Percentiles rank a stretch among this genome's conserved stretches.
phyloP scores from a whole-genome alignment of 2,888 invertebrate species.

The Parnassius smintheus region DNA sequence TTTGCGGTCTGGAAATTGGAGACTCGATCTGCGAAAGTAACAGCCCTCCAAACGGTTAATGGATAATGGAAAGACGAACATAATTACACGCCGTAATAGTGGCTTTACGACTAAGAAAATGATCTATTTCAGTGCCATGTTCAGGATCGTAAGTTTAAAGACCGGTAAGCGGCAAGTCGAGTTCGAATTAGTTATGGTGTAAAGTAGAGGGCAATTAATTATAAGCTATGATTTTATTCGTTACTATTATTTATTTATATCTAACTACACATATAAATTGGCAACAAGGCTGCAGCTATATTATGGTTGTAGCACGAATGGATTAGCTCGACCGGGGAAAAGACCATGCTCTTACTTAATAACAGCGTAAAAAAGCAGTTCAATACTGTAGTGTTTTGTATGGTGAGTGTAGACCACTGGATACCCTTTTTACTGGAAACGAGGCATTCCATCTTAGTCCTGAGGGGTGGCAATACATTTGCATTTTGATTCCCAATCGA shows the following conservation, averaged over 20 bases:
- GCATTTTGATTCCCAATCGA: no score
- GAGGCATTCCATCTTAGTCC: no score
- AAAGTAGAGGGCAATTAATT: background rate
- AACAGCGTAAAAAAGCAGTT: no score
- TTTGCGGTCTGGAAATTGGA: conserved; percentile 7
- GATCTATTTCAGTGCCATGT: conserved; percentile 2
- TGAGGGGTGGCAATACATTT: no score
- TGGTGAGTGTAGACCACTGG: no score
- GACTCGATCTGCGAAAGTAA: conserved; percentile 11
- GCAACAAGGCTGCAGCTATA: no score
- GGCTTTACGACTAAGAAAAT: background rate
- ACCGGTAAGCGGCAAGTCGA: background rate
- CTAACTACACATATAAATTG: no score
- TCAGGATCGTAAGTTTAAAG: background rate
- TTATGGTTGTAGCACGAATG: no score
- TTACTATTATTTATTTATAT: background rate
- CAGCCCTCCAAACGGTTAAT: conserved; percentile 16
- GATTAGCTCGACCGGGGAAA: no score
- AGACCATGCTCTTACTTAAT: no score
- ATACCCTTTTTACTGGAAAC: no score
- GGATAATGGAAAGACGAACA: conserved; percentile 14
- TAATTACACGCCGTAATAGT: conserved; percentile 16
- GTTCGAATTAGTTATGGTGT: conserved; percentile 3
- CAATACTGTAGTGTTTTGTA: no score
- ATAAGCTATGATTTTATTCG: conserved; percentile 6